Evolutionary conservation across 1,140 invertebrate genomes (phyloP).

Genomic region (Eufriesea mexicana): DNA sequence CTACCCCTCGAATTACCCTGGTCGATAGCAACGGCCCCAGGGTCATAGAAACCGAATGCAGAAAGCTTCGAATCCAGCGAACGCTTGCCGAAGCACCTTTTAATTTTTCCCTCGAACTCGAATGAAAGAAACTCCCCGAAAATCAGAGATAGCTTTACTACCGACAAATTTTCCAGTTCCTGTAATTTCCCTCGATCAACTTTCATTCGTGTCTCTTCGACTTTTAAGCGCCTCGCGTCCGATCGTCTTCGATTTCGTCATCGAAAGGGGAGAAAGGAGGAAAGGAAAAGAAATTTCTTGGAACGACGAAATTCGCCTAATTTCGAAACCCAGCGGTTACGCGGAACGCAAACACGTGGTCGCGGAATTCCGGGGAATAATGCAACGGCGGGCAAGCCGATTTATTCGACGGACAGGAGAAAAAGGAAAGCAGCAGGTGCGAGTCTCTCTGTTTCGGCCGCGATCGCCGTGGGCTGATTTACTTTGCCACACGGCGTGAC

Average conservation of each 20-base stretch:
- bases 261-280: too few relatives aligned
- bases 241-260: too few relatives aligned
- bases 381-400: slow-evolving; percentile 22
- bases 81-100: neutral
- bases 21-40: slow-evolving; percentile 7
- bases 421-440: neutral
- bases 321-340: neutral
- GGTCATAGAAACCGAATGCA: slow-evolving; percentile 19
- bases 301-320: too few relatives aligned
- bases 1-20: slow-evolving; percentile 26
- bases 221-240: neutral
- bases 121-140: neutral
- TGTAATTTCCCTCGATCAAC: neutral
- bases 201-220: neutral
- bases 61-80: slow-evolving; percentile 5
- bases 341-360: slow-evolving; percentile 32
- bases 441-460: slow-evolving; percentile 43
- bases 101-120: too few relatives aligned
- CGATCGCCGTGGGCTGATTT: slow-evolving; percentile 67
- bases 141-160: neutral
- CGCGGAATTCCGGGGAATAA: slow-evolving; percentile 39
- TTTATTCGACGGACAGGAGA: slow-evolving; percentile 37
- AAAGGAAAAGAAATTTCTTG: neutral
- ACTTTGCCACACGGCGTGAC: slow-evolving; percentile 61
- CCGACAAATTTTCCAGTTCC: neutral